A percentile compares a stretch with the other conserved stretches of the same genome.
phyloP scores from a whole-genome alignment of 2,888 invertebrate genomes.

The Scaptomyza cyrtandrae region DNA sequence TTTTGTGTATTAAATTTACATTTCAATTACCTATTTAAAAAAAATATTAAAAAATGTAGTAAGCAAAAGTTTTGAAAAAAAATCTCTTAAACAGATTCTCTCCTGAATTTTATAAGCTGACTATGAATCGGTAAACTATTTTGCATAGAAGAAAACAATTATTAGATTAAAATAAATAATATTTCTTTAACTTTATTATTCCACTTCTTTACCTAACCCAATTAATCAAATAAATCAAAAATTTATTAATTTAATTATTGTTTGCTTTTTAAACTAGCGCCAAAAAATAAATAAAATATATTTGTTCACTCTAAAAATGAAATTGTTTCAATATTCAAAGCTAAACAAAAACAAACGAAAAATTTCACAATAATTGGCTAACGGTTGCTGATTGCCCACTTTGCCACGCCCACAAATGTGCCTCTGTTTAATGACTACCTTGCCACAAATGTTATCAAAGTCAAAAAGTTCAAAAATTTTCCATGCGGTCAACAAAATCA shows the following conservation, averaged over 20 bases:
- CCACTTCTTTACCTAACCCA: background rate
- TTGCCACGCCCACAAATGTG: slow-evolving; percentile 12
- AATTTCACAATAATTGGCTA: background rate
- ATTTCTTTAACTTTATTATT: background rate
- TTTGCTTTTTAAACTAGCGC: background rate
- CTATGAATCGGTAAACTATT: too few species aligned
- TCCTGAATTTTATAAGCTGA: too few species aligned
- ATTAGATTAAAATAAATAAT: too few species aligned
- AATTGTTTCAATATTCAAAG: background rate
- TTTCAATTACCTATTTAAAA: too few species aligned
- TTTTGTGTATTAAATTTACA: too few species aligned
- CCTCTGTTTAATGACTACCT: background rate
- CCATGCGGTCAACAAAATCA: slow-evolving; percentile 70
- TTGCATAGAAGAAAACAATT: too few species aligned
- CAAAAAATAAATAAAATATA: background rate
- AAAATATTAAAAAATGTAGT: too few species aligned
- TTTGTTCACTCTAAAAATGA: too few species aligned
- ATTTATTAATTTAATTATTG: background rate
- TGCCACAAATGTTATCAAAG: slow-evolving; percentile 53
- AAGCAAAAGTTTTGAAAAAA: too few species aligned
- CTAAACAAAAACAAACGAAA: background rate
- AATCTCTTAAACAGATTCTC: too few species aligned
- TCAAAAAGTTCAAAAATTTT: slow-evolving; percentile 64
- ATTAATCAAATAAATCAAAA: slow-evolving; percentile 1
- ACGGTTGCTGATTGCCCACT: slow-evolving; percentile 4